Percentiles rank a stretch among this genome's conserved stretches.
These are phyloP conservation scores for Tetragonula clypearis DNA, from an alignment of 1,140 invertebrate species.

Conservation along the genomic window DNA sequence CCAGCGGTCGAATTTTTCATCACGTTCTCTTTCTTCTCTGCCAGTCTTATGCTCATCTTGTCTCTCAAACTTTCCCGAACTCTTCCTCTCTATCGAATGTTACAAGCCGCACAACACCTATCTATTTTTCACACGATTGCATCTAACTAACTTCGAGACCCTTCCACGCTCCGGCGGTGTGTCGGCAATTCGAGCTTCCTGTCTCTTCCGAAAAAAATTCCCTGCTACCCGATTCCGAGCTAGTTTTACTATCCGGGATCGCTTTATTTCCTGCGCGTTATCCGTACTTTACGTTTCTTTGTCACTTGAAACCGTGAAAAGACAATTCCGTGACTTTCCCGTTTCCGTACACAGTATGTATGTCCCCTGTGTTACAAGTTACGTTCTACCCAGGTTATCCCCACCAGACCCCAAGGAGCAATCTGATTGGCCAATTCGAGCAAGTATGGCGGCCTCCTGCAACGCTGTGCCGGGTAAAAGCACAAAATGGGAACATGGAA, in stretches of 20 bases:
- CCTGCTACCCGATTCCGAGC: too few relatives aligned
- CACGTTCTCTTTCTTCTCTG: constrained; percentile 56
- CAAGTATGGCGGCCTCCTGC: constrained; percentile 44
- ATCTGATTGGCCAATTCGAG: constrained; percentile 49
- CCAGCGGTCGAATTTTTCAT: constrained; percentile 52
- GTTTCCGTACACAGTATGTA: constrained; percentile 5
- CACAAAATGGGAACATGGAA: not conserved
- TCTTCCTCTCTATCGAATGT: not conserved
- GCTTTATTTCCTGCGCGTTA: too few relatives aligned
- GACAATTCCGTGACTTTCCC: not conserved
- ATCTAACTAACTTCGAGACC: constrained; percentile 9
- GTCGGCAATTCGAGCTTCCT: constrained; percentile 8
- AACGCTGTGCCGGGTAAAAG: constrained; percentile 20
- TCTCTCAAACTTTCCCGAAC: not conserved
- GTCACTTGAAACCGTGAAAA: not conserved
- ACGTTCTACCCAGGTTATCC: constrained; percentile 48
- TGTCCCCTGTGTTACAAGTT: constrained; percentile 17
- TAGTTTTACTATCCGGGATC: not conserved
- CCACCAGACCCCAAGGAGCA: constrained; percentile 15
- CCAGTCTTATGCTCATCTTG: constrained; percentile 59
- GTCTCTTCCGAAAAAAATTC: too few relatives aligned
- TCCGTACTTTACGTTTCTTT: not conserved
- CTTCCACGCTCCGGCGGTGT: not conserved
- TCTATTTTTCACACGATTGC: not conserved
- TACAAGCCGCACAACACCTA: not conserved